These are phyloP conservation scores for Cyrtonyx montezumae DNA, from an alignment of 2,113 vertebrate species.

Conservation along the genomic window DNA sequence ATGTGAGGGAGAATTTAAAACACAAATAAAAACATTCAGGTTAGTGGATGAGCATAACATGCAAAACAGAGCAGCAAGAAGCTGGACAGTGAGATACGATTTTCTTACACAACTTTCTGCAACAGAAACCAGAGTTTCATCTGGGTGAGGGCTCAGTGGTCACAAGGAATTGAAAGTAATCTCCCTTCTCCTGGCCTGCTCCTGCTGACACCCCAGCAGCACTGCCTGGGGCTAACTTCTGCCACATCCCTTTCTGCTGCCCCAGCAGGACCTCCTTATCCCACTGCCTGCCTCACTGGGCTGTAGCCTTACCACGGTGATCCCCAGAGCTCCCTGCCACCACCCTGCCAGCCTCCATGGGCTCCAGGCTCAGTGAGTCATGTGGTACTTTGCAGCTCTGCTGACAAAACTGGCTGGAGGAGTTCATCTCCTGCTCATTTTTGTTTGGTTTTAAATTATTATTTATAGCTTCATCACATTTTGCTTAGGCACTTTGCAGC, in stretches of 20 bases:
- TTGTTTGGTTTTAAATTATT: neutral
- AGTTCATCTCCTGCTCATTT: neutral
- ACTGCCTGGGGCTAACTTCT: no score
- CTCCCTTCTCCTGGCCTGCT: neutral
- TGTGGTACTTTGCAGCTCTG: neutral
- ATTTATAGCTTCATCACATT: neutral
- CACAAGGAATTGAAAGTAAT: neutral
- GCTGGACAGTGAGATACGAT: neutral
- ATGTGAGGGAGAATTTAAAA: neutral
- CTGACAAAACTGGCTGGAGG: neutral
- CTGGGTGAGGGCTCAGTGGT: neutral
- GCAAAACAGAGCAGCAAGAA: neutral
- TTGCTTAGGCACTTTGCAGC: neutral
- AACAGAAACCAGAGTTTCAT: neutral
- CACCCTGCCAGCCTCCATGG: neutral
- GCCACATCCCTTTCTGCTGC: neutral
- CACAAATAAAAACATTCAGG: rapidly evolving
- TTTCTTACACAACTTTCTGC: neutral
- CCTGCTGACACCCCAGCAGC: neutral
- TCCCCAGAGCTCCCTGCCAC: no score
- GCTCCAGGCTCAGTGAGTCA: neutral
- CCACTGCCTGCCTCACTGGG: neutral
- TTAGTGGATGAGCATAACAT: neutral
- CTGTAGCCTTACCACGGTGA: neutral
- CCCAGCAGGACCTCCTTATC: rapidly evolving